Conservation (phyloP, 2,113 vertebrate species). For the Sander lucioperca region DNA sequence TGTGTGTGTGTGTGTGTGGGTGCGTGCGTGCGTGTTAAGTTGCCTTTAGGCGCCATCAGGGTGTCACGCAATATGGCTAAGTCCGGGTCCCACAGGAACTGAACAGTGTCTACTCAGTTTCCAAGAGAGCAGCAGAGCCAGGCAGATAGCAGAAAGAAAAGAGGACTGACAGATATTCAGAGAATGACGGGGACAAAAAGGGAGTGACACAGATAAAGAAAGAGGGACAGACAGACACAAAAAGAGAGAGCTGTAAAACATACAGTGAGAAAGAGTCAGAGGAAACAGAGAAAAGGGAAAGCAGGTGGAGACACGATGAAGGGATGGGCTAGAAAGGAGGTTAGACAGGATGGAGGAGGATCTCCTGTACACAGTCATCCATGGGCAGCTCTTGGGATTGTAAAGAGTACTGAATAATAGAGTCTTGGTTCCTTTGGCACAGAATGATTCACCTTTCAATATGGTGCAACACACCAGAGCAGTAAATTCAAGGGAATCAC, state of each 20-base stretch:
- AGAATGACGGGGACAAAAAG: constrained; percentile 47
- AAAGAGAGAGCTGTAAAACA: constrained; percentile 19
- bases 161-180: constrained; percentile 27
- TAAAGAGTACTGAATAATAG: constrained; percentile 20
- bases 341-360: constrained; percentile 6
- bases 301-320: background rate
- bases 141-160: constrained; percentile 36
- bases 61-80: constrained; percentile 71
- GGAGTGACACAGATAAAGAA: constrained; percentile 44
- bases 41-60: constrained; percentile 64
- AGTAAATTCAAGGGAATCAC: constrained; percentile 3
- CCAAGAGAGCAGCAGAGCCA: constrained; percentile 61
- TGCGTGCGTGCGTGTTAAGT: background rate
- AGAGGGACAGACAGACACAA: constrained; percentile 40
- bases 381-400: constrained; percentile 13
- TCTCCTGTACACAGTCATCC: constrained; percentile 9
- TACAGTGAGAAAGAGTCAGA: background rate
- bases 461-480: background rate
- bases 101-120: constrained; percentile 68
- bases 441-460: constrained; percentile 36
- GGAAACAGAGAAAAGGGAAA: constrained; percentile 14
- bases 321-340: background rate
- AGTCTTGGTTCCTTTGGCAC: constrained; percentile 27
- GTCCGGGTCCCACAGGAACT: constrained; percentile 54
- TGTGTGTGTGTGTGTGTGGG: too few species aligned